Evolutionary conservation across 1,140 invertebrate genomes (phyloP).

Genomic region (Lepidurus couesii): DNA sequence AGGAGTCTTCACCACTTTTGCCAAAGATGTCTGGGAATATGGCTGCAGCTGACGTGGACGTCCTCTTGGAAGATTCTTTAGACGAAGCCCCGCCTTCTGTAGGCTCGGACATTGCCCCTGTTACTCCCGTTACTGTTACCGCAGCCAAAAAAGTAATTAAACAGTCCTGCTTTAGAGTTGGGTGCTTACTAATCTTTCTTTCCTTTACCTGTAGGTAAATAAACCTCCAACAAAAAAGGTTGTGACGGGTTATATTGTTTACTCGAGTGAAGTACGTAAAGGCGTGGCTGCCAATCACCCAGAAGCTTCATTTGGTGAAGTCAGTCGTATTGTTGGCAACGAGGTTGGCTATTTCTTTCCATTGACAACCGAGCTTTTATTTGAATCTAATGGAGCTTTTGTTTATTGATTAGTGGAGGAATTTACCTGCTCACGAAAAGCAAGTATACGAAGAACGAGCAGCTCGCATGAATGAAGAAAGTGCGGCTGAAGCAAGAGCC

Average conservation of each 20-base stretch:
- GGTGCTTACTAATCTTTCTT: constrained; percentile 34
- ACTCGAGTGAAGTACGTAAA: constrained; percentile 92
- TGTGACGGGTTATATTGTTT: constrained; percentile 96
- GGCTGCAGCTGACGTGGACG: constrained; percentile 43
- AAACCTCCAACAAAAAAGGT: constrained; percentile 59
- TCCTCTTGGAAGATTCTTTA: constrained; percentile 59
- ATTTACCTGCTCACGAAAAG: constrained; percentile 76
- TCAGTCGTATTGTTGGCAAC: constrained; percentile 91
- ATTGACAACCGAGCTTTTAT: background rate
- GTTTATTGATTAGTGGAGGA: constrained; percentile 68
- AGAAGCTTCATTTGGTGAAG: constrained; percentile 92
- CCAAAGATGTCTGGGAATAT: constrained; percentile 45
- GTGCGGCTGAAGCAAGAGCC: constrained; percentile 47
- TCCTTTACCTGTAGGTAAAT: constrained; percentile 23
- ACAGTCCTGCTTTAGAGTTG: constrained; percentile 37
- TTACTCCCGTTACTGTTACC: constrained; percentile 42
- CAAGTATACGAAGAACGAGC: constrained; percentile 89
- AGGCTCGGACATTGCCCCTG: constrained; percentile 57
- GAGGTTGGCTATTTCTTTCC: constrained; percentile 54
- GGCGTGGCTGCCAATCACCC: constrained; percentile 82
- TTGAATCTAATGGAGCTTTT: constrained; percentile 35
- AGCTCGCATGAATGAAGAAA: constrained; percentile 77
- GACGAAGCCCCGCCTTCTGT: constrained; percentile 67
- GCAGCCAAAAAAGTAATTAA: constrained; percentile 34
- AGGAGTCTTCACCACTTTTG: constrained; percentile 54